phyloP scores from a whole-genome alignment of 1,140 invertebrate genomes.

The Caenorhabditis inopinata region DNA sequence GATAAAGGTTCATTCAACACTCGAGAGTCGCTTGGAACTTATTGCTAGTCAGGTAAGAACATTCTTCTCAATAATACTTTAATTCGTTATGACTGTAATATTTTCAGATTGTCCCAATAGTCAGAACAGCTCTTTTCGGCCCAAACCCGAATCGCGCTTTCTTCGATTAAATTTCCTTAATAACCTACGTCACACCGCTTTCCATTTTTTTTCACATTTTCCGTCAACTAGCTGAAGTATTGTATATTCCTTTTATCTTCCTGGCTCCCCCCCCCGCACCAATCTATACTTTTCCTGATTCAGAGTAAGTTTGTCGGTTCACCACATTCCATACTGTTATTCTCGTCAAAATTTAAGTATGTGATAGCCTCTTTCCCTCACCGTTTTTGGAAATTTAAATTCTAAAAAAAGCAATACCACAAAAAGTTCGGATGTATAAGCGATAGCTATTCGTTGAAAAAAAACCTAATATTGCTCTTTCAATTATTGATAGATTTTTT shows the following conservation, averaged over 20 bases:
- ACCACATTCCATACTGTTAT: constrained; percentile 26
- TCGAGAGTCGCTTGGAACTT: constrained; percentile 88
- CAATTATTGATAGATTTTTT: background rate
- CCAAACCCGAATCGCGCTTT: constrained; percentile 93
- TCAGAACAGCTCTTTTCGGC: constrained; percentile 88
- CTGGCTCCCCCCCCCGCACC: background rate
- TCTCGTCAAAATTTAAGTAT: constrained; percentile 9
- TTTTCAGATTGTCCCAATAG: constrained; percentile 79
- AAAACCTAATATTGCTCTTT: background rate
- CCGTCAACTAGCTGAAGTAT: background rate
- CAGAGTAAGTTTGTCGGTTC: background rate
- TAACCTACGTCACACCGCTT: no score
- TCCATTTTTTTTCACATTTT: background rate
- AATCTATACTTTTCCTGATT: background rate
- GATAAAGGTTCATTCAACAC: constrained; percentile 87
- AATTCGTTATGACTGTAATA: background rate
- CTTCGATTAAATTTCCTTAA: constrained; percentile 78
- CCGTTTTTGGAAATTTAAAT: background rate
- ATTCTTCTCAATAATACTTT: background rate
- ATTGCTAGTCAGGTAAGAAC: constrained; percentile 78
- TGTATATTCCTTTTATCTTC: constrained; percentile 5
- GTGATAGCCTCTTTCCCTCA: background rate
- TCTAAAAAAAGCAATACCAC: background rate
- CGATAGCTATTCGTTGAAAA: no score
- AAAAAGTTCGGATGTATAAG: no score